Evolutionary conservation across 1,140 invertebrate species (phyloP), one percentile per base, ranked within the genome.

Genomic region (Vanessa tameamea): DNA sequence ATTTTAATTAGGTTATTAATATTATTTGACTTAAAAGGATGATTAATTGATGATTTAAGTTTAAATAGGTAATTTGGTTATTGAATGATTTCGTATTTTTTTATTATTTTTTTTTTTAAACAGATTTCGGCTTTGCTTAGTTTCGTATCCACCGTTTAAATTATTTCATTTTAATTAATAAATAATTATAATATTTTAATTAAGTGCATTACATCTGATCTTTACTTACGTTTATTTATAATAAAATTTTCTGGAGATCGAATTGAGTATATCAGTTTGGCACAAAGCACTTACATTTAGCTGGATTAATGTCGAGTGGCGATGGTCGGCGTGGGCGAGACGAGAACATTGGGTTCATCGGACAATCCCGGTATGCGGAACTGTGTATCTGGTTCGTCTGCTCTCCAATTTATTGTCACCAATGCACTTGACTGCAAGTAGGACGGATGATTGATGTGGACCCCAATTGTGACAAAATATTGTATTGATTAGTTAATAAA

Each of bases 301-400:
- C 55, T n/a, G 68, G 63, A 70, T 75, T 75, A 70, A 75, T 70
- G 73, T 75, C 73, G 61, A 77, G 74, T 68, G 74, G 69, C 31
- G 31, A 47, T 70, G 63, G 68, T 53, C 47, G 64, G 85, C 80
- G 85, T 88, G 84, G 85, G 85, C 77, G 80, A 71, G 64, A 71
- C 69, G 68, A 48, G 77, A 64, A 72, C 69, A 85, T 83, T 76
- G 84, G 83, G 87, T 85, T 85, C 84, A 87, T 79, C 79, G 85
- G 82, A 88, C 84, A 86, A 75, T 82, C 78, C 75, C 81, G 84
- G 85, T 72, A 88, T 85, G 84, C 87, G 87, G 87, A 88, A 87
- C 77, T 81, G 72, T 69, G 57, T 68, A 69, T 76, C 71, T 72
- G 66, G 57, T 72, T 74, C 69, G 69, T 67, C 57, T 70, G 67